Conservation (phyloP, 2,113 vertebrate species). For the Myotis brandtii region DNA sequence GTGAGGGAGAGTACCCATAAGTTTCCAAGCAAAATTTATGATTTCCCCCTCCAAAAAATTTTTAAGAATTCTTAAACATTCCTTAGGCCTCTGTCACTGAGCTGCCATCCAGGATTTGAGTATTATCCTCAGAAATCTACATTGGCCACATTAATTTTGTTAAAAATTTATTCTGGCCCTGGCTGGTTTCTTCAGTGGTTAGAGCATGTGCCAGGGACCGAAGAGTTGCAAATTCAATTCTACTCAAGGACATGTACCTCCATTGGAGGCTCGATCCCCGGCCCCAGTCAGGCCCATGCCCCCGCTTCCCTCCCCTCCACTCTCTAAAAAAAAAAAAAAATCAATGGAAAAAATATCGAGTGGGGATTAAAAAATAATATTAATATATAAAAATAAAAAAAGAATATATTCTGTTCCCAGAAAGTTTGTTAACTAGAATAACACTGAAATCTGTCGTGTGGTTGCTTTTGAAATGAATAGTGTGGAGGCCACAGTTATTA, state of each 20-base stretch:
- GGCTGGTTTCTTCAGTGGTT: no score
- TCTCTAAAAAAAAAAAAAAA: no score
- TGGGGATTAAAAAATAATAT: no score
- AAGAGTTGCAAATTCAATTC: no score
- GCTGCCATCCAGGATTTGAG: background rate
- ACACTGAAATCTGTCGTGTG: background rate
- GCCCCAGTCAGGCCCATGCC: no score
- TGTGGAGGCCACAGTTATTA: background rate
- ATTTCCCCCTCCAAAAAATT: background rate
- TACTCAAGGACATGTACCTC: no score
- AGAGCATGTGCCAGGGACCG: no score
- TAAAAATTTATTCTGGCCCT: background rate
- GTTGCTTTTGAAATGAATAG: conserved; percentile 24
- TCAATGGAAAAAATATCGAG: no score
- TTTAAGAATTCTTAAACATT: background rate
- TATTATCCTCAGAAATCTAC: background rate
- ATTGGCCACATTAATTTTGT: background rate
- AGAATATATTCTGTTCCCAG: background rate
- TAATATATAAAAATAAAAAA: no score
- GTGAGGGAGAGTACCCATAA: background rate
- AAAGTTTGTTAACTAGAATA: background rate
- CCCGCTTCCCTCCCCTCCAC: no score
- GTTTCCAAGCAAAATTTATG: background rate
- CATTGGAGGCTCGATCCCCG: no score
- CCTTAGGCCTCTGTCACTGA: background rate